Base-by-base conservation (phyloP, 2,888 invertebrate species). In the Dysmachus trigonus region DNA sequence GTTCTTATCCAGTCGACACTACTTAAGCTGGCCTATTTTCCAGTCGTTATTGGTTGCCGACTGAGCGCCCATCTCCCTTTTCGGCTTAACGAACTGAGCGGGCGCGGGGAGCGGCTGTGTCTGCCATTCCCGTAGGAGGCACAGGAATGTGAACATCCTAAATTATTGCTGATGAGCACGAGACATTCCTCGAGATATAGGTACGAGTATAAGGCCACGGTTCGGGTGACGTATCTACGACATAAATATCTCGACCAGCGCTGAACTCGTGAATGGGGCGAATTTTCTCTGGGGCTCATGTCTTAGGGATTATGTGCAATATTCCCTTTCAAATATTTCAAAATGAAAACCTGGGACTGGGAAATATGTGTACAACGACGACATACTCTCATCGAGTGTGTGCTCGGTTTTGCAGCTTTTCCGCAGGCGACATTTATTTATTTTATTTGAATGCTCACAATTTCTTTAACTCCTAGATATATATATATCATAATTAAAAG, bases 1-100 rank as follows among this genome's bases (percentile, higher is more conserved):
- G 86, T 83, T 83, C 83, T 87, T 86, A 85, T 85, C 84, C 84
- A 85, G 84, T 85, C 84, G 73, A 85, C 84, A 85, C 71, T 87
- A 82, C 81, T 82, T 82, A 62, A 82, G 81, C 81, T 85, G 53
- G 62, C 81, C 81, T 82, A 62, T 62, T 62, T 53, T 62, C 53
- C 62, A 62, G 33, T 30, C 51, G 51, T 82, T 62, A 35, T 62
- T 62, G 81, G 30, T 82, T 62, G 81, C 53, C 62, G 81, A 82
- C 81, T 62, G 35, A 35, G 30, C 33, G 30, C 62, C 22, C 47
- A n/a, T 22, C 41, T 82, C 81, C 31, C 62, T 82, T 47, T 53
- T n/a, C 53, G 62, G 33, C 81, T 62, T 82, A 53, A 62, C 81
- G 62, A 82, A 62, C 81, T 41, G 62, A 10, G 62, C 62, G 22